Base-by-base conservation (phyloP, 2,797 vertebrate species). In the Melanotaenia pygmaea region DNA sequence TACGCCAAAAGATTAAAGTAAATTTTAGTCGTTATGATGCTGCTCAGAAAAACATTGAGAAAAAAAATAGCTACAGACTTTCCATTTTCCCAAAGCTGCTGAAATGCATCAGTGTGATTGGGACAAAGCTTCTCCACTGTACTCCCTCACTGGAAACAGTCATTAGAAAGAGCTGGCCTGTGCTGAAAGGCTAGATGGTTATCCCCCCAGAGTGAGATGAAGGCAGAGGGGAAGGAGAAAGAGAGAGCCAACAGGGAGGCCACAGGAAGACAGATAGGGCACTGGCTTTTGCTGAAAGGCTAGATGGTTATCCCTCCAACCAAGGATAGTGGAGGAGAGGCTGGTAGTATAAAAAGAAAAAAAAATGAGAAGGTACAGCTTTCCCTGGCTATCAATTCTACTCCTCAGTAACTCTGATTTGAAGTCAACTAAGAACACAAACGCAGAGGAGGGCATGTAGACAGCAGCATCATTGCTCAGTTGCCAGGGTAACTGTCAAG, bases 121-220 rank as follows among this genome's bases (percentile, higher is more conserved):
- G 68, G 60, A 91, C 88, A 89, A 88, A 89, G 83, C 74, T 85
- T 63, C 53, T 80, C 58, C 68, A 72, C 85, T 84, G 84, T 91
- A 83, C 67, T 72, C 68, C 67, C 51, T 79, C 61, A 64, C 79
- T 89, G 72, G 79, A 89, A 90, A 87, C 59, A 80, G 80, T 86
- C 87, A 89, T 91, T 88, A 92, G 77, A 89, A 70, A 79, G 82
- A 82, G 73, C 83, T 79, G 80, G 86, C 65, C 76, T 75, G 70
- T 80, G 89, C 85, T 91, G 86, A 92, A 90, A 88, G 85, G 79
- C 81, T 85, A 83, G 88, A 92, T 89, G 87, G 85, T 86, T 93
- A 91, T 91, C 89, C 81, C 77, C 59, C 64, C 67, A 6, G 66
- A 73, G 76, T 1, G 67, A 86, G 79, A 83, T 74, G 78, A 84